Percentiles rank a stretch among this genome's conserved stretches.
These are phyloP conservation scores for Panagrolaimus sp. DNA, from an alignment of 1,140 invertebrate species.

Conservation along the genomic window DNA sequence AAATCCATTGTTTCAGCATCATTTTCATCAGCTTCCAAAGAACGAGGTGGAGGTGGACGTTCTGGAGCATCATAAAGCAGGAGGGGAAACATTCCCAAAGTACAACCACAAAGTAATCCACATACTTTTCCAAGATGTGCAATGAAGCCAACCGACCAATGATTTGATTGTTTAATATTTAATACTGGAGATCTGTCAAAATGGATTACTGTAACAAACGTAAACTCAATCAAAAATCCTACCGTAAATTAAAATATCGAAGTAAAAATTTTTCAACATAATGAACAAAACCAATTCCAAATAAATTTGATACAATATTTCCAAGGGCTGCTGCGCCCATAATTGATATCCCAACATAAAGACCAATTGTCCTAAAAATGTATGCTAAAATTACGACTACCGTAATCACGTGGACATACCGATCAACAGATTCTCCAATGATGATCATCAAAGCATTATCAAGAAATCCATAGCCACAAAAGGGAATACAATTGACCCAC, in stretches of 20 bases:
- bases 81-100: conserved; percentile 85
- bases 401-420: conserved; percentile 37
- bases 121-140: conserved; percentile 63
- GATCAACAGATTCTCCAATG: conserved; percentile 88
- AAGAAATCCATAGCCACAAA: conserved; percentile 88
- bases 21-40: conserved; percentile 21
- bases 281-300: conserved; percentile 83
- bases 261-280: conserved; percentile 78
- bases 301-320: conserved; percentile 79
- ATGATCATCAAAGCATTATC: conserved; percentile 93
- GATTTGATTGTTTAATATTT: conserved; percentile 75
- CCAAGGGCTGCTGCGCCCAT: conserved; percentile 62
- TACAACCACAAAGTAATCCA: conserved; percentile 85
- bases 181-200: conserved; percentile 66
- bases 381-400: conserved; percentile 2
- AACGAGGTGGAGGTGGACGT: conserved; percentile 14
- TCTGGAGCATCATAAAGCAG: conserved; percentile 64
- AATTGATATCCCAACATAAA: conserved; percentile 27
- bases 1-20: conserved; percentile 26
- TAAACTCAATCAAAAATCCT: conserved; percentile 44
- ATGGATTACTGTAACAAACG: background rate
- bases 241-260: conserved; percentile 72
- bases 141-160: conserved; percentile 64
- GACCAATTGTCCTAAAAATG: conserved; percentile 14
- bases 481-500: conserved; percentile 78